Base-by-base conservation (phyloP, 1,140 invertebrate genomes). In the Pentalonia nigronervosa region DNA sequence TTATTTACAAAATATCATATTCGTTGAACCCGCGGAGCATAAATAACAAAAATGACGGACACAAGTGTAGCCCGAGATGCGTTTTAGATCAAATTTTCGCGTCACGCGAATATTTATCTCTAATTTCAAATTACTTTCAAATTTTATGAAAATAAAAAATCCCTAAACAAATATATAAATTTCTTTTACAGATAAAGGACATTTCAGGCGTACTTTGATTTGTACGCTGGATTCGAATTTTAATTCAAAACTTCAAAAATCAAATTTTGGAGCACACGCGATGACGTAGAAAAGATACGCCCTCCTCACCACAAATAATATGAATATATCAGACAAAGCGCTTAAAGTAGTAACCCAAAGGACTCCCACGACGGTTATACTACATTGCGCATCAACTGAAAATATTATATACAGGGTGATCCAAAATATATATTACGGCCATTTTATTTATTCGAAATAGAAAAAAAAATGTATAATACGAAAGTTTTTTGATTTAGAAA, bases 1-100 rank as follows among this genome's bases (percentile, higher is more conserved):
- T 76, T 76, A 76, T 76, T 76, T 76, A 76, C 30, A 76, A 76
- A 76, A 76, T 76, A 76, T 76, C 60, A 76, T 76, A n/a, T 76
- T 76, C 60, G 17, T n/a, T 76, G 30, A 76, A 76, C n/a, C 23
- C 30, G 0, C 30, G 30, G 30, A 67, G 30, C 30, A 30, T 67
- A 67, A 67, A 67, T n/a, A 67, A 11, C 30, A 67, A 9, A n/a
- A 67, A 67, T 14, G 30, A 9, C 30, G 25, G 30, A n/a, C 11
- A 11, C 0, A 9, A 60, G 25, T 60, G 48, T 3, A 30, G 56
- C 25, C 11, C 11, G 30, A 67, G 60, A 11, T 30, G 30, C 30
- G 14, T 14, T 76, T 14, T 76, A 76, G 30, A 14, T 76, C 60
- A 76, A 76, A 76, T 76, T 76, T n/a, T 76, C 0, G 30, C 30